Conservation (phyloP, 2,888 invertebrate species). For the Apotomis capreana region DNA sequence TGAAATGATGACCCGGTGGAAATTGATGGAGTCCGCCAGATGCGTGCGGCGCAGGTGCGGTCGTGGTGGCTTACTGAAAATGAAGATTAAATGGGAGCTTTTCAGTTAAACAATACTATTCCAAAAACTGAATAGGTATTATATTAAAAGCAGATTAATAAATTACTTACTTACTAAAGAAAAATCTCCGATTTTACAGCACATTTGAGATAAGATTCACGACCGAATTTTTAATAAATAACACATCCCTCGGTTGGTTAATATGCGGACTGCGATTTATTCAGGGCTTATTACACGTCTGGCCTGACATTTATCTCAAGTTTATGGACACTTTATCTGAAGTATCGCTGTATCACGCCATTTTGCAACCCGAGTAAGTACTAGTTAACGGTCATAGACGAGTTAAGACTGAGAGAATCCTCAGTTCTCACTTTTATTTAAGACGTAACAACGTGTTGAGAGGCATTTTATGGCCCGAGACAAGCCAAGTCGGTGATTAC, state of each 20-base stretch:
- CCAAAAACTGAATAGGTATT: too few species aligned
- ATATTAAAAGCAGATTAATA: too few species aligned
- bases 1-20: too few species aligned
- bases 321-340: slow-evolving; percentile 38
- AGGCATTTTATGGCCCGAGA: slow-evolving; percentile 23
- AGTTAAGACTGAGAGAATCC: slow-evolving; percentile 3
- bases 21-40: too few species aligned
- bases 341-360: slow-evolving; percentile 25
- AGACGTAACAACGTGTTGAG: slow-evolving; percentile 10
- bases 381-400: slow-evolving; percentile 25
- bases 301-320: slow-evolving; percentile 27
- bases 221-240: not conserved
- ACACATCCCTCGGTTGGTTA: not conserved
- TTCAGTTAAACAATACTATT: too few species aligned
- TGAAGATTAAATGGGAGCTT: too few species aligned
- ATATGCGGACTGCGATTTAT: slow-evolving; percentile 22
- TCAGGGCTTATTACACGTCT: slow-evolving; percentile 21
- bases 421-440: slow-evolving; percentile 17
- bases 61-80: too few species aligned
- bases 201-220: not conserved
- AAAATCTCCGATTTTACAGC: too few species aligned
- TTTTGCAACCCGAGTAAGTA: slow-evolving; percentile 33
- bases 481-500: not conserved
- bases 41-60: too few species aligned
- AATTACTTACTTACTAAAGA: too few species aligned